These are phyloP conservation scores for Tetheella fluctuosa DNA, from an alignment of 2,888 invertebrate species.

Conservation along the genomic window DNA sequence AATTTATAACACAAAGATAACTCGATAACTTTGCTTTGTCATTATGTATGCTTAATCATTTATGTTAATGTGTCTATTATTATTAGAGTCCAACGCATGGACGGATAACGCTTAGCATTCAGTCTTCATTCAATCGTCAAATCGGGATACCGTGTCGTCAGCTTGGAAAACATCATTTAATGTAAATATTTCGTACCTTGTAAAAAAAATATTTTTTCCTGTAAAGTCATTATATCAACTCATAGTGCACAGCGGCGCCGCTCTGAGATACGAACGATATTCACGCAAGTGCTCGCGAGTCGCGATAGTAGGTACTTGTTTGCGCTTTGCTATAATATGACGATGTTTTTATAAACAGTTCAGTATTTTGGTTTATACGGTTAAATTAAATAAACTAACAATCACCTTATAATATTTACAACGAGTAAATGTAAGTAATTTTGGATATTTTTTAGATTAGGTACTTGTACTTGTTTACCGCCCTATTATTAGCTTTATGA, in stretches of 20 bases:
- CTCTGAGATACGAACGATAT: constrained; percentile 36
- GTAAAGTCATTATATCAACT: neutral
- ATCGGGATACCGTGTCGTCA: constrained; percentile 42
- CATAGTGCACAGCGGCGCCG: constrained; percentile 36
- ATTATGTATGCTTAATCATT: constrained; percentile 50
- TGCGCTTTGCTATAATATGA: constrained; percentile 53
- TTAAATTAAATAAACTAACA: neutral
- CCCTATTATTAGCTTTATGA: no score
- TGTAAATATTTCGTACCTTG: constrained; percentile 13
- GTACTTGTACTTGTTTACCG: no score
- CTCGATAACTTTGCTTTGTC: constrained; percentile 23
- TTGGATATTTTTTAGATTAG: neutral
- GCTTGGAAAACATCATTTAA: constrained; percentile 23
- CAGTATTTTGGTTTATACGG: constrained; percentile 23
- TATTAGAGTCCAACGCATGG: constrained; percentile 40
- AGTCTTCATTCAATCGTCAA: constrained; percentile 50
- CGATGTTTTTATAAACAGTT: constrained; percentile 50
- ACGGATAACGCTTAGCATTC: constrained; percentile 42
- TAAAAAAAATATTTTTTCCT: neutral
- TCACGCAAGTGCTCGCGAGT: constrained; percentile 48
- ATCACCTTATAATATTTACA: neutral
- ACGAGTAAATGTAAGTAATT: constrained; percentile 1
- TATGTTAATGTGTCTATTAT: constrained; percentile 55
- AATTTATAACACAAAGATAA: constrained; percentile 43
- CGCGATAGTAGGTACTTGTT: constrained; percentile 67